phyloP scores from a whole-genome alignment of 1,140 invertebrate species.

The Lordiphosa stackelbergi region DNA sequence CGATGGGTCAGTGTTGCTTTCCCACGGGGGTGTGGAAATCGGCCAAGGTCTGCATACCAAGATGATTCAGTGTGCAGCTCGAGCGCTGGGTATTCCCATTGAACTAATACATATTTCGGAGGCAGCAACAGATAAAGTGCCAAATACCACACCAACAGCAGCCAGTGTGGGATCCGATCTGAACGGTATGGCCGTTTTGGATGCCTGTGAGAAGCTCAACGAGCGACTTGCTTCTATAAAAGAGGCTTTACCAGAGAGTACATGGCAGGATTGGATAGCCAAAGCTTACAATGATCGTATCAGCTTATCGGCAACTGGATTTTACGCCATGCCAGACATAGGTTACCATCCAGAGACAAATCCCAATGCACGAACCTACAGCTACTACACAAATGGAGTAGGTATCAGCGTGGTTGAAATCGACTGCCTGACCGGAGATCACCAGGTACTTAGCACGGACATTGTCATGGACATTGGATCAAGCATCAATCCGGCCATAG shows the following conservation, averaged over 20 bases:
- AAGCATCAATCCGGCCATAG: too few species aligned
- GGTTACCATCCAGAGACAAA: conserved; percentile 86
- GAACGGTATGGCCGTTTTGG: conserved; percentile 80
- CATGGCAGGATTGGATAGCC: conserved; percentile 91
- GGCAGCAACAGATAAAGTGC: conserved; percentile 94
- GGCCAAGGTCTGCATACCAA: conserved; percentile 97
- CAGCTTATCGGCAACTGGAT: conserved; percentile 90
- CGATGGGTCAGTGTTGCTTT: conserved; percentile 94
- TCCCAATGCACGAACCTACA: conserved; percentile 2
- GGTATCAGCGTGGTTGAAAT: conserved; percentile 79
- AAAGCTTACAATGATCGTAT: conserved; percentile 89
- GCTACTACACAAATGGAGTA: conserved; percentile 78
- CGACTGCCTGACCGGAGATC: too few species aligned
- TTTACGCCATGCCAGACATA: conserved; percentile 88
- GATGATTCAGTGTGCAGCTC: conserved; percentile 92
- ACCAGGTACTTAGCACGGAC: too few species aligned
- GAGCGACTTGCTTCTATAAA: conserved; percentile 88
- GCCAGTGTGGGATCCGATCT: conserved; percentile 94
- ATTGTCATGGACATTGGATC: too few species aligned
- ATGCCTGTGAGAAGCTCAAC: conserved; percentile 87
- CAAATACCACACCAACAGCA: conserved; percentile 94
- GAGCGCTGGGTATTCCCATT: conserved; percentile 84
- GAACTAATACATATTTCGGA: conserved; percentile 92
- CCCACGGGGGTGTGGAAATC: conserved; percentile 96
- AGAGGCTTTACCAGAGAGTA: conserved; percentile 85